Evolutionary conservation across 2,113 vertebrate species (phyloP), one percentile per base, ranked within the genome.

Genomic region (Tragulus kanchil): DNA sequence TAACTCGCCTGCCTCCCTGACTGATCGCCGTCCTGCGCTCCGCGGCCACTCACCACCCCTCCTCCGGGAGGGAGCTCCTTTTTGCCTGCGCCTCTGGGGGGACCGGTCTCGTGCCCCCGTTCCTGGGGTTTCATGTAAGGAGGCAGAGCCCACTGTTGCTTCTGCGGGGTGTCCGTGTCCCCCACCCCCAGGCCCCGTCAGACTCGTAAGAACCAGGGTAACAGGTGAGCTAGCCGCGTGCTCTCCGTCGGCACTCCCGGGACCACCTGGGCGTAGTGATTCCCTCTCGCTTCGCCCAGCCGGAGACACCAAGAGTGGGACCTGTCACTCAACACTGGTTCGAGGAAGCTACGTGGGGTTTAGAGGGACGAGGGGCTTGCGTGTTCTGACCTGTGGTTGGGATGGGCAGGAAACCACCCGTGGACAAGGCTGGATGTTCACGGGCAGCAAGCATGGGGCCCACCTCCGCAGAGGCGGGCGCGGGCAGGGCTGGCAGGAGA

Each of bases 1-100:
- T 99, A 99, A 99, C 99, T 99, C 98, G 99, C 99, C 99, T 99
- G 99, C 99, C 99, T 99, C 98, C 99, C 99, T 99, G 99, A 99
- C 98, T 99, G 99, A 99, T 99, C 98, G 96, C 99, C 98, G 98
- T 3, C 98, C 97, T 98, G 98, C 96, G 98, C 88, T 28, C 94
- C 3, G 86, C 92, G 96, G 98, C 98, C 98, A 97, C 98, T 98
- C 97, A 98, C 98, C 98, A 98, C 97, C 94, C n/a, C 97, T 98
- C 98, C 98, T 98, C 42, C 92, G 98, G 98, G 98, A 98, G 97
- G 85, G 85, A 90, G 90, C 86, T 97, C 97, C 81, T 97, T 98
- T 98, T 98, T 98, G 98, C 99, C 98, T 98, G 16, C n/a, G 73
- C 95, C 97, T 97, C 96, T 89, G 94, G 89, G 36, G 95, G 91